Percentiles rank a stretch among this genome's conserved stretches.
Conservation (phyloP, 2,113 vertebrate genomes). For the Tauraco erythrolophus region DNA sequence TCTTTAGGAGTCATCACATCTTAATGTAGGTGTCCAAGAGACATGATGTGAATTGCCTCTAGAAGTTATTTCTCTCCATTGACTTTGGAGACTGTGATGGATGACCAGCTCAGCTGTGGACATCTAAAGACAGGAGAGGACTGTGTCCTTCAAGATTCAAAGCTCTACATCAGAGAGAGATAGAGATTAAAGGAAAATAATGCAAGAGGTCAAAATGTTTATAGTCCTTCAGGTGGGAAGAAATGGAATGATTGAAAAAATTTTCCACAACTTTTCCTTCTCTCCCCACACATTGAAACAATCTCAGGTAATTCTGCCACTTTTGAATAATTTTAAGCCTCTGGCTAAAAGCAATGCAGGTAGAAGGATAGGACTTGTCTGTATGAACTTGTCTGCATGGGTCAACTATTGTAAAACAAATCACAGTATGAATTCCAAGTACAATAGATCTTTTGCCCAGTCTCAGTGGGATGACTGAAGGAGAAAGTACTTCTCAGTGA, state of each 20-base stretch:
- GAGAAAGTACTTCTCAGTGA: background rate
- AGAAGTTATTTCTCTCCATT: background rate
- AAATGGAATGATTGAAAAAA: background rate
- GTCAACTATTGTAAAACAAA: background rate
- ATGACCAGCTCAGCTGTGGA: background rate
- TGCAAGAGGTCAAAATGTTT: background rate
- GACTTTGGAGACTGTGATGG: background rate
- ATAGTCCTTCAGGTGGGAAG: background rate
- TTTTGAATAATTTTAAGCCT: background rate
- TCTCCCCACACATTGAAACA: background rate
- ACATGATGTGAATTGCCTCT: background rate
- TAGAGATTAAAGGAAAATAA: background rate
- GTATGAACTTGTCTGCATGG: rapidly evolving
- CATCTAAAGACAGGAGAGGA: background rate
- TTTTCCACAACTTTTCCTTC: background rate
- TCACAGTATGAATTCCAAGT: background rate
- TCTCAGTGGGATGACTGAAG: background rate
- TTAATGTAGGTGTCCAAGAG: background rate
- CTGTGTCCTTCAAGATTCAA: background rate
- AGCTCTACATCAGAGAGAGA: background rate
- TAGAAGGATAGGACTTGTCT: background rate
- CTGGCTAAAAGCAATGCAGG: background rate
- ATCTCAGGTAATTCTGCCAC: background rate
- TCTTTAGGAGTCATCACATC: background rate
- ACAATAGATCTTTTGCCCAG: background rate